Evolutionary conservation across 2,797 vertebrate species (phyloP), one percentile per base, ranked within the genome.

Genomic region (Helicolenus hilgendorfi): DNA sequence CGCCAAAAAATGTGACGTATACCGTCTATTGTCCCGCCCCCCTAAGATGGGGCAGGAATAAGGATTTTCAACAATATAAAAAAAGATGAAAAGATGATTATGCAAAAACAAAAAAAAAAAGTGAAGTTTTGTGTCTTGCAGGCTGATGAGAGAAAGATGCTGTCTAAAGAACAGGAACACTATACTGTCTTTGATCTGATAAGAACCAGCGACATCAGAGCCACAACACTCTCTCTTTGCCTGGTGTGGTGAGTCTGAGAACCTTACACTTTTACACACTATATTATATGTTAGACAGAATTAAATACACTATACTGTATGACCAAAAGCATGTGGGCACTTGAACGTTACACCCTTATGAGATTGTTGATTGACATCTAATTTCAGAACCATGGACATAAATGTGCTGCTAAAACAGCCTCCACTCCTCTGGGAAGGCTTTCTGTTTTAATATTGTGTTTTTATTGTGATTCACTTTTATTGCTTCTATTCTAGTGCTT

Each of bases 231-330:
- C 22, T 97, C 98, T 93, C 96, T 97, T 45, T 95, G 97, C 81
- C 89, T 98, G 8, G 86, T 98, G 73, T 98, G 97, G 98, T 99
- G 92, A 97, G 98, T 89, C 62, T 41, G 38, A 45, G 41, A 45
- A 45, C 41, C 7, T 45, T 7, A 45, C 41, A 45, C 41, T 45
- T 45, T 18, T 45, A 45, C 41, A 45, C 41, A 18, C 15, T 45
- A 45, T 45, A 18, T 45, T 45, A 18, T 45, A 45, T 53, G 49
- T 53, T 1, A 20, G 45, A 53, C 49, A 53, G 49, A 53, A 53
- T 53, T 20, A 20, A 53, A 53, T n/a, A n/a, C 41, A 45, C 41
- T 18, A 18, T 45, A 45, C 41, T 45, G 41, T 45, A 7, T 45
- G 41, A 45, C 41, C 41, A 45, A 26, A 64, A 14, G 11, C 11